Evolutionary conservation across 53 echinoderm and acorn worm genomes (phyloP).

Genomic region (Hippasteria phrygiana): DNA sequence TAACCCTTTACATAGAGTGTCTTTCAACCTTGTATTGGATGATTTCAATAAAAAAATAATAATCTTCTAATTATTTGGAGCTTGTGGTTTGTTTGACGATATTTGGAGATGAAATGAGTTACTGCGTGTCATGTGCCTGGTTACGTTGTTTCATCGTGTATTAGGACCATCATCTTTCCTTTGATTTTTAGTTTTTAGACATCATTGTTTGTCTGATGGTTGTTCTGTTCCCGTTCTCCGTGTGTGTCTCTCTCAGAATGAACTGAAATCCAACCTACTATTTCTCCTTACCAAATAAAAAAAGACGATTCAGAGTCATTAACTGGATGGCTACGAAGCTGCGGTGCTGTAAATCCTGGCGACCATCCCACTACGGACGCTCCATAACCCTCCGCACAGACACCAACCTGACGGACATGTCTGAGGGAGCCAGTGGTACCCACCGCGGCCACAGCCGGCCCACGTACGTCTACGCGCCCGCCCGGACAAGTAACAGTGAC

Average conservation of each 20-base stretch:
- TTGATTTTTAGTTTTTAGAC: background rate
- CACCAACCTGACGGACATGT: constrained; percentile 84
- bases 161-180: background rate
- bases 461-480: constrained; percentile 54
- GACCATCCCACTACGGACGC: constrained; percentile 59
- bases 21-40: no score
- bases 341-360: constrained; percentile 77
- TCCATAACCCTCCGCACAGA: constrained; percentile 68
- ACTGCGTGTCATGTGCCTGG: no score
- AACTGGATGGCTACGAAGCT: constrained; percentile 84
- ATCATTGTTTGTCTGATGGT: background rate
- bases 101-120: background rate
- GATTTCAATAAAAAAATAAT: no score
- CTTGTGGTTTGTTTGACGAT: background rate
- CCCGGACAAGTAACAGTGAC: constrained; percentile 47
- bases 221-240: constrained; percentile 17
- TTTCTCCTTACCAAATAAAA: constrained; percentile 45
- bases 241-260: constrained; percentile 33
- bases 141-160: background rate
- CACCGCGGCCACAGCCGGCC: constrained; percentile 37
- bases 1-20: no score
- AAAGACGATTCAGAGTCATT: constrained; percentile 80
- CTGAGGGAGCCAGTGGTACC: constrained; percentile 45
- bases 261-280: constrained; percentile 31
- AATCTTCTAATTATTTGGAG: background rate